These are phyloP conservation scores for Leptogaster cylindrica DNA, from an alignment of 2,888 invertebrate genomes.

Conservation along the genomic window DNA sequence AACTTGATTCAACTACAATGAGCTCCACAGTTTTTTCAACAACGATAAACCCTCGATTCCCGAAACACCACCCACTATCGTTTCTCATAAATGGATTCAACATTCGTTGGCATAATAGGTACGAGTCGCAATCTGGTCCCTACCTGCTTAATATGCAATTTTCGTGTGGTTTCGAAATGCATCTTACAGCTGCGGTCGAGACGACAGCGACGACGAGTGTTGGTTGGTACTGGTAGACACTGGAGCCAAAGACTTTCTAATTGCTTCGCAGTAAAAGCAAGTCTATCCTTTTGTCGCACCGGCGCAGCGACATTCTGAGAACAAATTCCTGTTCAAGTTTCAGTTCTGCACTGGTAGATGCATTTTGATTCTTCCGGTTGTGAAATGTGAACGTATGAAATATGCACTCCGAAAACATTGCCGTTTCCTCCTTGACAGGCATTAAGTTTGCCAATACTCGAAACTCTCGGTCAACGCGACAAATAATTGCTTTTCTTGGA, in stretches of 20 bases:
- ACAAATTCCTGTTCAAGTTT: neutral
- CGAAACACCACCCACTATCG: constrained; percentile 16
- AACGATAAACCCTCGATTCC: neutral
- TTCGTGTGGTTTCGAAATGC: constrained; percentile 17
- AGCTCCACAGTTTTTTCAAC: neutral
- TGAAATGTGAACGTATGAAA: too few species aligned
- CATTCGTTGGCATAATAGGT: constrained; percentile 22
- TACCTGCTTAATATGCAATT: constrained; percentile 12
- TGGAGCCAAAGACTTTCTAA: constrained; percentile 16
- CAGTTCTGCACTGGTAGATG: too few species aligned
- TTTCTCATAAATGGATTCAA: constrained; percentile 9
- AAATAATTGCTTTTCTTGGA: too few species aligned
- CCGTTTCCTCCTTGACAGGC: too few species aligned
- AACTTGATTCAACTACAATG: neutral
- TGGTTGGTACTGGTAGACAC: too few species aligned
- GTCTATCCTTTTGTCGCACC: neutral
- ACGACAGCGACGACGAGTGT: too few species aligned
- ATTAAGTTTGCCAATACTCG: constrained; percentile 2
- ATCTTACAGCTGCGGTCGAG: constrained; percentile 23
- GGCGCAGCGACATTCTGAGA: neutral
- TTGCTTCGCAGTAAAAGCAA: neutral
- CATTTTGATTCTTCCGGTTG: neutral
- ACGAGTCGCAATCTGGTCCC: neutral
- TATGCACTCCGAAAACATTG: too few species aligned
- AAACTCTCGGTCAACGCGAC: constrained; percentile 11